Conservation (phyloP, 2,797 vertebrate species). For the Dallia pectoralis region DNA sequence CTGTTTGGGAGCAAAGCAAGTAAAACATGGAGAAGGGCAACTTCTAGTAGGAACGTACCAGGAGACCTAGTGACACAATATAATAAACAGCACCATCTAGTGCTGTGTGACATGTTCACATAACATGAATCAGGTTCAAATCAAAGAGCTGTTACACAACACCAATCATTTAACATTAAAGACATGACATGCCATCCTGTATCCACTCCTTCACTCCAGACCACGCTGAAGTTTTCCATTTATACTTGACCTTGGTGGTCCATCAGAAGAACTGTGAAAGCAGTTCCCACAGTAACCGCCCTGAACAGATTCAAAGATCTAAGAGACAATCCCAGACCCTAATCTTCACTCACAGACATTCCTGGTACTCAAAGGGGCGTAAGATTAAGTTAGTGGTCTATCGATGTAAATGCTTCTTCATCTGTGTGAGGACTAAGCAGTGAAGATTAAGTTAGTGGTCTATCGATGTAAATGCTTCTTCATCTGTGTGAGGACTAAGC, state of each 20-base stretch:
- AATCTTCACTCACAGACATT: conserved; percentile 1
- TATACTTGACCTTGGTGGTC: background rate
- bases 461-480: too few species aligned
- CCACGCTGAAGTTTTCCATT: background rate
- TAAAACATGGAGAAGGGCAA: background rate
- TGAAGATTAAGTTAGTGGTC: too few species aligned
- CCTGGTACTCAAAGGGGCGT: background rate
- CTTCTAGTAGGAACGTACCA: background rate
- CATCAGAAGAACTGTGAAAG: background rate
- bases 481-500: background rate
- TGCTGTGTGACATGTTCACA: conserved; percentile 2
- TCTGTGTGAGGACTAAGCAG: too few species aligned
- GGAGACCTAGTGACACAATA: background rate
- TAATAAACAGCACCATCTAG: conserved; percentile 38
- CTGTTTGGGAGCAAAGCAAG: too few species aligned
- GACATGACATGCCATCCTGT: conserved; percentile 5
- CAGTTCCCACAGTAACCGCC: background rate
- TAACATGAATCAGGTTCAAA: conserved; percentile 39
- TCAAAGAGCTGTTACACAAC: conserved; percentile 41
- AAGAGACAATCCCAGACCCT: background rate
- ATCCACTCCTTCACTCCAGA: background rate
- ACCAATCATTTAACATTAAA: conserved; percentile 7
- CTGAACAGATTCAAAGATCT: background rate
- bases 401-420: too few species aligned
- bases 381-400: background rate